phyloP scores from a whole-genome alignment of 1,140 invertebrate genomes.

The Orussus abietinus region DNA sequence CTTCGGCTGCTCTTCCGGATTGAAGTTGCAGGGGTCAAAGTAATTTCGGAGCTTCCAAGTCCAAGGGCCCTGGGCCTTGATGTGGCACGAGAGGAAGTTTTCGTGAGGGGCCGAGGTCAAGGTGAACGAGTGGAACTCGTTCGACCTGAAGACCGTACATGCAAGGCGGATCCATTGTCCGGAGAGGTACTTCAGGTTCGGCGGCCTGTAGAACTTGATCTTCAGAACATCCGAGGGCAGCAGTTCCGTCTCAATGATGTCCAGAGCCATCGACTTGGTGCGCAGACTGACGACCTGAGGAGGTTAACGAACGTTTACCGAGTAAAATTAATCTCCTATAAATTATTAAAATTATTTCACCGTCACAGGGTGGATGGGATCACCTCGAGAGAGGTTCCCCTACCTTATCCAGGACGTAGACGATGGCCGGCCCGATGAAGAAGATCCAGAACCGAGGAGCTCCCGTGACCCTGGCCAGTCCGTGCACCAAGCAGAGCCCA shows the following conservation, averaged over 20 bases:
- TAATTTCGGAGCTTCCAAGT: constrained; percentile 98
- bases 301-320: too few species aligned
- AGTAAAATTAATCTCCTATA: too few species aligned
- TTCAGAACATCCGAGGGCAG: constrained; percentile 94
- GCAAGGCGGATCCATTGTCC: constrained; percentile 86
- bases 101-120: constrained; percentile 97
- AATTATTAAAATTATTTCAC: neutral
- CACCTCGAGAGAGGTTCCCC: constrained; percentile 10
- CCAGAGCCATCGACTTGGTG: constrained; percentile 89
- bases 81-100: constrained; percentile 95
- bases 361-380: neutral
- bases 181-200: constrained; percentile 94
- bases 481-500: constrained; percentile 87
- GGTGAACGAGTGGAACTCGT: constrained; percentile 98
- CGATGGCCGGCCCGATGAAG: constrained; percentile 87
- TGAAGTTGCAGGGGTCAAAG: constrained; percentile 92
- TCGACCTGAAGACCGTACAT: constrained; percentile 86
- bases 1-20: constrained; percentile 79
- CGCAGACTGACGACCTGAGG: constrained; percentile 79
- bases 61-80: constrained; percentile 98
- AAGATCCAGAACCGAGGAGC: constrained; percentile 94
- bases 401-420: constrained; percentile 89
- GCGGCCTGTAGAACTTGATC: constrained; percentile 89
- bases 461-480: constrained; percentile 89
- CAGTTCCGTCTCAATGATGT: constrained; percentile 92